A percentile compares a stretch with the other conserved stretches of the same genome.
phyloP scores from a whole-genome alignment of 1,140 invertebrate genomes.

The Drosophila pruinosa region DNA sequence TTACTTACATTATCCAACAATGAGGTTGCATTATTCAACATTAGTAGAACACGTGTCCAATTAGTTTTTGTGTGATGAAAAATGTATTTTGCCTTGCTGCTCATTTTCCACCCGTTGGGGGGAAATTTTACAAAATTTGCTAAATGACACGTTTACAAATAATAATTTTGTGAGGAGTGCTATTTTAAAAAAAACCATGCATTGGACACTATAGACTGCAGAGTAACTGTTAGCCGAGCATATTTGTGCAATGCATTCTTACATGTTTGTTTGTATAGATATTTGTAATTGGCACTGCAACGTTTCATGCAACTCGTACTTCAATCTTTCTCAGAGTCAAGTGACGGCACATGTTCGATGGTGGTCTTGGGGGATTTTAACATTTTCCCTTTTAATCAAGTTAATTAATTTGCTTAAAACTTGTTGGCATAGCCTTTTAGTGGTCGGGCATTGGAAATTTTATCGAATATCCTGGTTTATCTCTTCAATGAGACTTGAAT shows the following conservation, averaged over 20 bases:
- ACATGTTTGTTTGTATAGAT: background rate
- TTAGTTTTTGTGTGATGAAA: conserved; percentile 1
- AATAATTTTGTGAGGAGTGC: background rate
- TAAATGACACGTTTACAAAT: background rate
- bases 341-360: conserved; percentile 34
- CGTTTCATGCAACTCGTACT: conserved; percentile 8
- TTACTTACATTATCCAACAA: background rate
- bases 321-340: conserved; percentile 7
- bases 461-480: background rate
- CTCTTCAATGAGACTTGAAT: background rate
- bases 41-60: background rate
- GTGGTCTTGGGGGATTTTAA: conserved; percentile 18
- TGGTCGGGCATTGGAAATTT: conserved; percentile 10
- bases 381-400: conserved; percentile 18
- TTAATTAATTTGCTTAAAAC: conserved; percentile 29
- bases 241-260: background rate
- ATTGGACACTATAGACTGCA: background rate
- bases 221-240: background rate
- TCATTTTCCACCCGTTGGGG: background rate
- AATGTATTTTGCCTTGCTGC: background rate
- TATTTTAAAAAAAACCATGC: background rate
- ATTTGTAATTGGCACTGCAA: conserved; percentile 7
- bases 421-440: conserved; percentile 27
- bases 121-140: background rate
- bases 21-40: background rate